phyloP scores from a whole-genome alignment of 2,797 vertebrate species.

The Syndactyla subalaris region DNA sequence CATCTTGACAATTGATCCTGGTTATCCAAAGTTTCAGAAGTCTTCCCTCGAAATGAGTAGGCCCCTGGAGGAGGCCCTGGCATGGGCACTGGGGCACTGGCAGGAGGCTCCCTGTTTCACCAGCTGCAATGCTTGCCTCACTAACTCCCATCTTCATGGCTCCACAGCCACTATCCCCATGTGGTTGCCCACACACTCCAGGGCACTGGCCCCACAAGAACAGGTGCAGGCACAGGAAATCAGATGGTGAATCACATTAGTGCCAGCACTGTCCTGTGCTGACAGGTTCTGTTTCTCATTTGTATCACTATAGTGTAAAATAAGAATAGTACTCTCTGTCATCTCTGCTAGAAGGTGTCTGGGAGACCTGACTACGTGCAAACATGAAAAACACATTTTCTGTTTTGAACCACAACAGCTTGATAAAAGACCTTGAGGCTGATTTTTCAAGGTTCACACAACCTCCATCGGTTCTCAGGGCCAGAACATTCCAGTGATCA shows the following conservation, averaged over 20 bases:
- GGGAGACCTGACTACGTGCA: not conserved
- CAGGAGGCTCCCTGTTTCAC: not conserved
- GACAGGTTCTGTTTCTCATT: not conserved
- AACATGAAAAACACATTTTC: not conserved
- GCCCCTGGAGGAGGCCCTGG: rapidly evolving
- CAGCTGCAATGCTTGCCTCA: not conserved
- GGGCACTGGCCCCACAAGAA: not conserved
- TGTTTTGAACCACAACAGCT: not conserved
- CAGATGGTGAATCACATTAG: not conserved
- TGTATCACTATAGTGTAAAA: not conserved
- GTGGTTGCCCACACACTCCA: not conserved
- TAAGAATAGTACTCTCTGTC: not conserved
- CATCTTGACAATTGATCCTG: not conserved
- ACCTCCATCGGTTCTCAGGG: not conserved
- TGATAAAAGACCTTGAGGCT: not conserved
- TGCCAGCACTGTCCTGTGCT: not conserved
- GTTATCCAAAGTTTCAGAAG: not conserved
- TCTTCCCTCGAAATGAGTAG: not conserved
- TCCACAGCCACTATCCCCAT: not conserved
- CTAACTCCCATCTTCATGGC: not conserved
- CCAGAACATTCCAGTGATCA: not conserved
- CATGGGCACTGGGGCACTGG: not conserved
- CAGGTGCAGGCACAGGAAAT: not conserved
- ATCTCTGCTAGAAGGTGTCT: not conserved
- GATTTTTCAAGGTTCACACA: not conserved